Base-by-base conservation (phyloP, 2,888 invertebrate species). In the Acronicta psi region DNA sequence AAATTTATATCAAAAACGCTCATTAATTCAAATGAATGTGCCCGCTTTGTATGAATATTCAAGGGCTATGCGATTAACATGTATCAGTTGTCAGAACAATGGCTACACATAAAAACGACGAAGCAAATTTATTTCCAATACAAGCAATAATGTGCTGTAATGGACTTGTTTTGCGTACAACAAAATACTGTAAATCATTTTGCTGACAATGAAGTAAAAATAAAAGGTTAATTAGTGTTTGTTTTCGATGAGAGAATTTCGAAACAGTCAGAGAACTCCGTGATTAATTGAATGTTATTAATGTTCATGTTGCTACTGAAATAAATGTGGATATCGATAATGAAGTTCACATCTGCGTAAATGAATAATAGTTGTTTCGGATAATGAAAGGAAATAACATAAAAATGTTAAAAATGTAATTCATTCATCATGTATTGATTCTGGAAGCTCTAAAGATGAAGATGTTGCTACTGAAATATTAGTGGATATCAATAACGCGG, bases 1-100 rank as follows among this genome's bases (percentile, higher is more conserved):
- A 72, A 61, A 50, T 41, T 38, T 50, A 42, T 60, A 72, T 62
- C 64, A 68, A 77, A 75, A 77, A 62, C 65, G 43, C 45, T 68
- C 71, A 68, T 78, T 75, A 75, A 78, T 73, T 69, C 62, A 68
- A 66, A 69, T 65, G 55, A 72, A 70, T 68, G 59, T 60, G 57
- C 38, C 53, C 59, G 54, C 49, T 69, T 65, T 53, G 41, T 54
- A 69, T 77, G 75, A 75, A 77, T 77, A 77, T 78, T 77, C 73
- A 77, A 56, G 45, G 49, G 56, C 14, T 36, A 10, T 50, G 38
- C 57, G 70, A 75, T 75, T 75, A 73, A 66, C 65, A 66, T 73
- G 73, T 61, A 66, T 63, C 69, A 49, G 72, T 40, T 17, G 44
- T 16, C 50, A 40, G 43, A 55, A 75, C 61, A 66, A 69, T 61